Percentiles rank a stretch among this genome's conserved stretches.
These are phyloP conservation scores for Rhea americana DNA, from an alignment of 2,113 vertebrate genomes.

Conservation along the genomic window DNA sequence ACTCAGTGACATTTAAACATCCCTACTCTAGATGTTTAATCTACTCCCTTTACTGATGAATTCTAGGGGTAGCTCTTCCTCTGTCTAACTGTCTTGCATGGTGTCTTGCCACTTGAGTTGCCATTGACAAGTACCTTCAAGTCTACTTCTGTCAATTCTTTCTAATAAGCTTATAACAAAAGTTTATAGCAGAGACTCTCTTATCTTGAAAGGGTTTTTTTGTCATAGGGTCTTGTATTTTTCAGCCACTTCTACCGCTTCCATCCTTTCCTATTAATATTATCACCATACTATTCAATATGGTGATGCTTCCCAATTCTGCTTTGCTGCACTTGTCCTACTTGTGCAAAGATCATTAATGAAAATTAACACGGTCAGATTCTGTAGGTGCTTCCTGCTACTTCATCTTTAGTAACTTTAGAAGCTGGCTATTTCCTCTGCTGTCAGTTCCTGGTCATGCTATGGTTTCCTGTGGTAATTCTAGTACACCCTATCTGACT, in stretches of 20 bases:
- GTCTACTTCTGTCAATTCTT: background rate
- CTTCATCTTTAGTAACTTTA: background rate
- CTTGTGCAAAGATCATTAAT: background rate
- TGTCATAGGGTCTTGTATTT: background rate
- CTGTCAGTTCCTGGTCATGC: background rate
- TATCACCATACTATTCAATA: background rate
- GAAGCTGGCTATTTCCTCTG: background rate
- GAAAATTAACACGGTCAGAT: background rate
- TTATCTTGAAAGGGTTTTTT: background rate
- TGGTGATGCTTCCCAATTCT: background rate
- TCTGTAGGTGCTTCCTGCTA: background rate
- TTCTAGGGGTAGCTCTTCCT: background rate
- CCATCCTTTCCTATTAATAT: background rate
- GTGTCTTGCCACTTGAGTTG: background rate
- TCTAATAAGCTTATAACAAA: background rate
- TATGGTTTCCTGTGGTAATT: background rate
- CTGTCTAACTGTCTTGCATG: background rate
- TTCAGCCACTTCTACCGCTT: background rate
- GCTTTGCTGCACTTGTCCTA: background rate
- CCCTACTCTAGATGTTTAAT: background rate
- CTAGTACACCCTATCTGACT: background rate
- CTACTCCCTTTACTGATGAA: background rate
- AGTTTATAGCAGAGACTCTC: background rate
- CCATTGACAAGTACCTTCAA: background rate
- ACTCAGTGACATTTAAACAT: background rate